phyloP scores from a whole-genome alignment of 2,888 invertebrate genomes.

The Phorcus lineatus region DNA sequence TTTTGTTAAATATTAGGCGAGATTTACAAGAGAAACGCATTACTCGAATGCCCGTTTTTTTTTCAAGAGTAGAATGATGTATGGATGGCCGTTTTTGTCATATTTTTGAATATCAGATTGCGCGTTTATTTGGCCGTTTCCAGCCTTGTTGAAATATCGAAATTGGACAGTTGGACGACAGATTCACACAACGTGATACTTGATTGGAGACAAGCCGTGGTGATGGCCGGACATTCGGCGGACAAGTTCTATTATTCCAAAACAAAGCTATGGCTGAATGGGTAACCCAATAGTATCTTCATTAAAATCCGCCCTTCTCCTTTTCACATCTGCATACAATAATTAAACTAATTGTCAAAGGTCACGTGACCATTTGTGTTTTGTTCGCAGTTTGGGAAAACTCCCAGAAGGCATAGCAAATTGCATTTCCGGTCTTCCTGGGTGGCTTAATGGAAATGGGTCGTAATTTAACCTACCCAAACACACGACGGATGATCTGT shows the following conservation, averaged over 20 bases:
- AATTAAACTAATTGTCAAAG: slow-evolving; percentile 13
- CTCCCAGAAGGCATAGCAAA: not conserved
- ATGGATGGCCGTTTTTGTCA: not conserved
- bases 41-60: not conserved
- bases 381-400: not conserved
- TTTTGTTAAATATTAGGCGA: slow-evolving; percentile 5
- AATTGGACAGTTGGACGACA: not conserved
- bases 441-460: not conserved
- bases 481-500: not conserved
- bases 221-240: not conserved
- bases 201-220: not conserved
- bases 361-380: slow-evolving; percentile 5
- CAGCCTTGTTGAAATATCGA: no score
- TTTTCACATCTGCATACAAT: not conserved
- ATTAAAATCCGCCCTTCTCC: not conserved
- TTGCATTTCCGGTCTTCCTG: slow-evolving; percentile 1
- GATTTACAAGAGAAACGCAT: slow-evolving; percentile 1
- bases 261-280: not conserved
- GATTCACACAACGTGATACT: not conserved
- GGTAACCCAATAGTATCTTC: not conserved
- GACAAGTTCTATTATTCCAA: not conserved
- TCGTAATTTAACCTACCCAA: not conserved
- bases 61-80: not conserved
- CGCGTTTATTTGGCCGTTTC: no score
- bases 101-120: no score